Conservation (phyloP, 2,113 vertebrate genomes). For the Chionis minor region DNA sequence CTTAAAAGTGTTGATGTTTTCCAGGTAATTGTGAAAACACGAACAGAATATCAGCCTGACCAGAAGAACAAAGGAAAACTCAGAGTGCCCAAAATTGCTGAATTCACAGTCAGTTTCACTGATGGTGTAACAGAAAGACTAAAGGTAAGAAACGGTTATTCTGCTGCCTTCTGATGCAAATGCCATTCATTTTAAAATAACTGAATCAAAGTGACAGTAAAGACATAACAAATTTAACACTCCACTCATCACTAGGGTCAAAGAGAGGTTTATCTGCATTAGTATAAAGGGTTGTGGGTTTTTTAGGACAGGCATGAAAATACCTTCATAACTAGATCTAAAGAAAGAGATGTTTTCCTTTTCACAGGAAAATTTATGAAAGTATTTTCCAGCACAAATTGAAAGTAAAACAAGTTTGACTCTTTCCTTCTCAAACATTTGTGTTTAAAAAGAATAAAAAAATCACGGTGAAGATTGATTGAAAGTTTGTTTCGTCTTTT, state of each 20-base stretch:
- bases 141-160: conserved; percentile 78
- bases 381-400: not conserved
- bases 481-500: not conserved
- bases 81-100: conserved; percentile 96
- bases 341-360: not conserved
- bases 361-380: not conserved
- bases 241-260: not conserved
- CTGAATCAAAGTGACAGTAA: conserved; percentile 28
- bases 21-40: conserved; percentile 98
- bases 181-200: conserved; percentile 4
- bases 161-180: conserved; percentile 28
- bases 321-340: not conserved
- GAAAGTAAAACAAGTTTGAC: not conserved
- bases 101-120: conserved; percentile 97
- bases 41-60: conserved; percentile 95
- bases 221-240: conserved; percentile 27
- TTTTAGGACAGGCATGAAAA: not conserved
- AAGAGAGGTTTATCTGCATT: not conserved
- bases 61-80: conserved; percentile 94
- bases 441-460: not conserved
- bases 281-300: not conserved
- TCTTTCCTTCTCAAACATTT: not conserved
- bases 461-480: not conserved
- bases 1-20: conserved; percentile 20
- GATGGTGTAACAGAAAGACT: conserved; percentile 87